A percentile compares a stretch with the other conserved stretches of the same genome.
Conservation (phyloP, 30 jellyfish, hydroid and myxozoan species). For the Catostylus mosaicus region DNA sequence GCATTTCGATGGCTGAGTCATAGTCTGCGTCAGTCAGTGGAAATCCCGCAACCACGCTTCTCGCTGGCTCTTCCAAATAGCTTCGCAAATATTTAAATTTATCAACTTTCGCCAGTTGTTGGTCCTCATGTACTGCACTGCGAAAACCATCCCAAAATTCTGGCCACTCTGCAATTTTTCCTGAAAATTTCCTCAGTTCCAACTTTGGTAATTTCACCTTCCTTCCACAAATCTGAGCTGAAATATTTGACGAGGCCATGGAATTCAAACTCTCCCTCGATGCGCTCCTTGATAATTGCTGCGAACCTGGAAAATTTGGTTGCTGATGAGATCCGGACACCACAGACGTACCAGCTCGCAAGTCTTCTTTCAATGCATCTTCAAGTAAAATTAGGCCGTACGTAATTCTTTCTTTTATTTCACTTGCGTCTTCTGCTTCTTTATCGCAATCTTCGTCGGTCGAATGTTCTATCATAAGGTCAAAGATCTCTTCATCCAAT, state of each 20-base stretch:
- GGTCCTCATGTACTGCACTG: slow-evolving; percentile 29
- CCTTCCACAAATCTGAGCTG: background rate
- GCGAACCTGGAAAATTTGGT: background rate
- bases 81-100: slow-evolving; percentile 28
- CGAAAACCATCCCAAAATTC: slow-evolving; percentile 44
- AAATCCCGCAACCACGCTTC: slow-evolving; percentile 17
- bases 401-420: slow-evolving; percentile 17
- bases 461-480: slow-evolving; percentile 9
- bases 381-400: background rate
- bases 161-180: slow-evolving; percentile 35
- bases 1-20: slow-evolving; percentile 4
- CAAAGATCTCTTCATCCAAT: slow-evolving; percentile 12
- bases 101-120: slow-evolving; percentile 29
- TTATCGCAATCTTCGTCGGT: slow-evolving; percentile 35
- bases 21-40: slow-evolving; percentile 9
- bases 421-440: slow-evolving; percentile 26
- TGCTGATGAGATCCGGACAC: background rate
- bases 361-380: slow-evolving; percentile 2
- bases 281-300: background rate
- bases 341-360: background rate
- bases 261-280: slow-evolving; percentile 4
- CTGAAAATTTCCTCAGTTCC: slow-evolving; percentile 30
- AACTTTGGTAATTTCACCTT: slow-evolving; percentile 41
- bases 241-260: background rate
- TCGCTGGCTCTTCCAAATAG: slow-evolving; percentile 19